A percentile compares a stretch with the other conserved stretches of the same genome.
phyloP scores from a whole-genome alignment of 2,888 invertebrate genomes.

The Lathronympha strigana region DNA sequence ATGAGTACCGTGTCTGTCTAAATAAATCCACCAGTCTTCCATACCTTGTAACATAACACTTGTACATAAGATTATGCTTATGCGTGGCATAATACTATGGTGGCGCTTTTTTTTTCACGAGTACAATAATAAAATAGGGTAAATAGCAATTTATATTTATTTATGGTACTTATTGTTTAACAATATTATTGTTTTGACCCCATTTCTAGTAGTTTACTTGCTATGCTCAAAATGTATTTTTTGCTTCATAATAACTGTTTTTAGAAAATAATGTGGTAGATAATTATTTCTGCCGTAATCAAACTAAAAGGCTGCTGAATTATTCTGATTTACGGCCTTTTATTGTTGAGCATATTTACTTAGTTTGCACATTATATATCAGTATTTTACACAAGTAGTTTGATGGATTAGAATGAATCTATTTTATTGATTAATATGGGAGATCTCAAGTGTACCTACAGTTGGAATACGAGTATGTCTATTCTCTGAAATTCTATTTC shows the following conservation, averaged over 20 bases:
- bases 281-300: neutral
- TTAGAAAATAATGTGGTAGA: constrained; percentile 15
- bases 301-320: neutral
- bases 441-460: neutral
- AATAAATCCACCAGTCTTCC: constrained; percentile 40
- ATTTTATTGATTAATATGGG: neutral
- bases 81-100: constrained; percentile 1
- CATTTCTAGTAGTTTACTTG: constrained; percentile 4
- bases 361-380: constrained; percentile 34
- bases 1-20: constrained; percentile 14
- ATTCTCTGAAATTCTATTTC: no score
- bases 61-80: constrained; percentile 21
- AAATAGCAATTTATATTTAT: neutral
- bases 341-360: constrained; percentile 10
- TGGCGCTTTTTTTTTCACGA: constrained; percentile 4
- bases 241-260: constrained; percentile 29
- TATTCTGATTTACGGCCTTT: neutral
- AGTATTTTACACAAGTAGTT: constrained; percentile 32
- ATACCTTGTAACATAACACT: constrained; percentile 37
- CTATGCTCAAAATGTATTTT: constrained; percentile 33
- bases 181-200: no score
- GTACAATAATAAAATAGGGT: constrained; percentile 9
- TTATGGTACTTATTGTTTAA: neutral
- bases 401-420: constrained; percentile 3
- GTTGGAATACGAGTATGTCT: no score